Conservation (phyloP, 2,113 vertebrate species). For the Eclectus roratus region DNA sequence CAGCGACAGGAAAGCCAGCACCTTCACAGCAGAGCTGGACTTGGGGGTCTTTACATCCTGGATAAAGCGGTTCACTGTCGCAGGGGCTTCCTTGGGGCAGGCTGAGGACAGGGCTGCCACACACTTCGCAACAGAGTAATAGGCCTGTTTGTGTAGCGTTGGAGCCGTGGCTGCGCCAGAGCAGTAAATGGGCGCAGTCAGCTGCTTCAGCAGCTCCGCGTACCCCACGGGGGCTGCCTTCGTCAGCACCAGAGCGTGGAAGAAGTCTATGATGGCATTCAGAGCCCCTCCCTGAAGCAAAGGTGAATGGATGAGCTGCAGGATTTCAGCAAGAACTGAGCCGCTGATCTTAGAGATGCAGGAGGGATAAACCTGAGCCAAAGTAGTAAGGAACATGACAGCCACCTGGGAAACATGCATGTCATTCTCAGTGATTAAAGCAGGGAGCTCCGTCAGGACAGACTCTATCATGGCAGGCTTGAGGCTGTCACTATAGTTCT, state of each 20-base stretch:
- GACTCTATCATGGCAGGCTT: constrained; percentile 79
- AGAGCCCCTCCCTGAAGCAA: constrained; percentile 86
- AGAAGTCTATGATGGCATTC: constrained; percentile 79
- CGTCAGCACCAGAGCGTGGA: constrained; percentile 81
- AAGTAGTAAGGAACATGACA: constrained; percentile 80
- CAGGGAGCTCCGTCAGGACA: constrained; percentile 82
- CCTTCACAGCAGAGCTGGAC: constrained; percentile 77
- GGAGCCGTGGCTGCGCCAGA: not conserved
- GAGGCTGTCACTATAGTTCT: constrained; percentile 82
- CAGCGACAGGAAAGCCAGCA: constrained; percentile 87
- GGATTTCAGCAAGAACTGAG: constrained; percentile 77
- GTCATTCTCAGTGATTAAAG: constrained; percentile 86
- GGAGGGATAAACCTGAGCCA: constrained; percentile 80
- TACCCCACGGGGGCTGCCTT: constrained; percentile 75
- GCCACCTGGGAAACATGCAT: constrained; percentile 94
- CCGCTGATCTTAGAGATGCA: constrained; percentile 81
- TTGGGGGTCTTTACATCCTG: constrained; percentile 81
- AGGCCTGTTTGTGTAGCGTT: constrained; percentile 82
- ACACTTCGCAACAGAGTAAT: constrained; percentile 84
- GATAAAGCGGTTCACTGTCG: constrained; percentile 78
- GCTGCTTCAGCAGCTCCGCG: constrained; percentile 78
- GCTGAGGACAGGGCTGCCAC: constrained; percentile 82
- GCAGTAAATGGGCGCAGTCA: constrained; percentile 78
- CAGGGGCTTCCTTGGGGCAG: constrained; percentile 83
- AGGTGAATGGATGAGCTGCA: constrained; percentile 85